Conservation (phyloP, 1,140 invertebrate species). For the Pogonomyrmex barbatus region DNA sequence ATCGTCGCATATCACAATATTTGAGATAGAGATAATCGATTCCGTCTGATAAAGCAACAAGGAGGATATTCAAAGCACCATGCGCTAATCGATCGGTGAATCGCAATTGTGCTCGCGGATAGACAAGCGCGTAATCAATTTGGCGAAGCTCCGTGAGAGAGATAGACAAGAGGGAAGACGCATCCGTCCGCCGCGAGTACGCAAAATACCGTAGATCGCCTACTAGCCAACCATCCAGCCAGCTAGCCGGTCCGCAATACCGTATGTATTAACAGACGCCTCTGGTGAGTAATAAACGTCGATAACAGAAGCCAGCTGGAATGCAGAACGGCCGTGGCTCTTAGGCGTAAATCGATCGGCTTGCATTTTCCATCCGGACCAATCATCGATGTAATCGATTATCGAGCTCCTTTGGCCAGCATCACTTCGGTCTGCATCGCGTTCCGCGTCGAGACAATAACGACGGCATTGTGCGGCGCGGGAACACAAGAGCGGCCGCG, state of each 20-base stretch:
- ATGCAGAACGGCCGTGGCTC: slow-evolving; percentile 61
- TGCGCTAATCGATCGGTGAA: slow-evolving; percentile 33
- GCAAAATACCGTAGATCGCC: slow-evolving; percentile 20
- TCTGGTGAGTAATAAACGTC: slow-evolving; percentile 63
- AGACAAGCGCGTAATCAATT: slow-evolving; percentile 53
- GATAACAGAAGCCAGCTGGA: slow-evolving; percentile 61
- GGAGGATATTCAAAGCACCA: neutral
- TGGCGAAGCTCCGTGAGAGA: neutral
- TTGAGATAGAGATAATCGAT: neutral
- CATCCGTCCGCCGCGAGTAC: slow-evolving; percentile 4
- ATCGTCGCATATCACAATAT: slow-evolving; percentile 18
- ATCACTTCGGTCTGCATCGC: neutral
- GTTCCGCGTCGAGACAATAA: neutral
- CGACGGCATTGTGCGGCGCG: slow-evolving; percentile 48
- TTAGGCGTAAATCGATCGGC: slow-evolving; percentile 68
- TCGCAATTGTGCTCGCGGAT: neutral
- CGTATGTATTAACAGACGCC: slow-evolving; percentile 52
- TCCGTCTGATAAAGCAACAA: neutral
- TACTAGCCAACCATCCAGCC: slow-evolving; percentile 1
- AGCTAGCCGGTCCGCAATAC: slow-evolving; percentile 11
- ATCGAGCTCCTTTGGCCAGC: slow-evolving; percentile 51
- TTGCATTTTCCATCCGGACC: slow-evolving; percentile 65
- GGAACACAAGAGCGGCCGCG: slow-evolving; percentile 36
- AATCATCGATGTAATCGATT: slow-evolving; percentile 62
- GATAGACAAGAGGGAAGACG: slow-evolving; percentile 9